These are phyloP conservation scores for Holotrichia oblita DNA, from an alignment of 1,140 invertebrate genomes.

Conservation along the genomic window DNA sequence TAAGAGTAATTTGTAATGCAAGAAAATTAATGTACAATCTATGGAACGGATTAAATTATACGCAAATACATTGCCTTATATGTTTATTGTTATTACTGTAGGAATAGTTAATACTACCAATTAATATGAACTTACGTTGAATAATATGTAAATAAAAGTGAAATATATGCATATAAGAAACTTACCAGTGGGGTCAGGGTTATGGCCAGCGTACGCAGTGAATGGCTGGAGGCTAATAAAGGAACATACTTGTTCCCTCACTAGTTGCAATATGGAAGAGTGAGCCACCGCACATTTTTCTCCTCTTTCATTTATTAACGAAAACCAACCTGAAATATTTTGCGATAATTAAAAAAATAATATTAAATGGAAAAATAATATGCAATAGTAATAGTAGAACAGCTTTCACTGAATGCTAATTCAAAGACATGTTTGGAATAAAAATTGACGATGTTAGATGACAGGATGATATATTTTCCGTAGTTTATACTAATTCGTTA, in stretches of 20 bases:
- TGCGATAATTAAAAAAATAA: neutral
- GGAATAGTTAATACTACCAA: neutral
- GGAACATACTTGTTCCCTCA: constrained; percentile 60
- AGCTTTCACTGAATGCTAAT: neutral
- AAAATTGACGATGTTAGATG: neutral
- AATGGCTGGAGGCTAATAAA: constrained; percentile 59
- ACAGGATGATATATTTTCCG: neutral
- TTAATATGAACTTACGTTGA: neutral
- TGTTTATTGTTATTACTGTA: neutral
- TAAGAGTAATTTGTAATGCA: no score
- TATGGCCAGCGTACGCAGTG: constrained; percentile 54
- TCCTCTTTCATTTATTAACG: constrained; percentile 57
- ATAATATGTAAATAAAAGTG: neutral
- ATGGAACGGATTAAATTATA: no score
- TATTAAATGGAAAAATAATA: neutral
- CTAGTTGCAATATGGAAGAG: constrained; percentile 58
- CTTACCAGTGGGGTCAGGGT: constrained; percentile 53
- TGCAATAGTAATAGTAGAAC: neutral
- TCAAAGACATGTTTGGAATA: neutral
- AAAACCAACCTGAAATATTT: constrained; percentile 55
- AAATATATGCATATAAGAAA: constrained; percentile 24
- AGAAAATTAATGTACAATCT: no score
- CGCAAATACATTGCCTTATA: no score
- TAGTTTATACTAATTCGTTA: neutral
- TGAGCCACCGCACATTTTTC: constrained; percentile 59